Conservation (phyloP, 2,113 vertebrate genomes). For the Pterophyllum scalare region DNA sequence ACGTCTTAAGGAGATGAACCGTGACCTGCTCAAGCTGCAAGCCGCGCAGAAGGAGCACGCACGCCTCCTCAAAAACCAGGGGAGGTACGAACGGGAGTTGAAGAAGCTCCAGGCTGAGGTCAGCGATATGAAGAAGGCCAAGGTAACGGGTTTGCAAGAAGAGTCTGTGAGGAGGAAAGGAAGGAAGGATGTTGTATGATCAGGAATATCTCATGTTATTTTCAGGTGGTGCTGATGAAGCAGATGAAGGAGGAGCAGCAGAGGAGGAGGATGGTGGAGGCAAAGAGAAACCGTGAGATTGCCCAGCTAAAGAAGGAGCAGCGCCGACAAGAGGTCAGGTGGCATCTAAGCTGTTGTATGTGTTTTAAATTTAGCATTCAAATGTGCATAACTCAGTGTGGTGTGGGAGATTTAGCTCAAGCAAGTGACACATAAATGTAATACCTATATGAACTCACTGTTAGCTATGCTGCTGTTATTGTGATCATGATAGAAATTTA, state of each 20-base stretch:
- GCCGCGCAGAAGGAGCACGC: slow-evolving; percentile 94
- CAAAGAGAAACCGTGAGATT: slow-evolving; percentile 94
- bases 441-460: background rate
- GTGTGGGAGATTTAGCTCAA: background rate
- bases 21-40: slow-evolving; percentile 94
- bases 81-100: slow-evolving; percentile 92
- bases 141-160: slow-evolving; percentile 80
- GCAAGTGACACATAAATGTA: background rate
- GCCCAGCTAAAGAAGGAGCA: slow-evolving; percentile 97
- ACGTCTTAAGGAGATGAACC: slow-evolving; percentile 96
- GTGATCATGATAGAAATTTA: background rate
- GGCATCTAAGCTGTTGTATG: background rate
- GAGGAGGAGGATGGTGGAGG: slow-evolving; percentile 90
- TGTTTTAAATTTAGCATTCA: background rate
- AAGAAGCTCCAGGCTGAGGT: slow-evolving; percentile 94
- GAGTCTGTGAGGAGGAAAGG: background rate
- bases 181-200: background rate
- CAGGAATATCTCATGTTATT: background rate
- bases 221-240: slow-evolving; percentile 94
- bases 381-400: background rate
- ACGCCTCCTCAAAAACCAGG: slow-evolving; percentile 95
- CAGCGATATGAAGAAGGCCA: slow-evolving; percentile 97
- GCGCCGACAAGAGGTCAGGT: slow-evolving; percentile 87
- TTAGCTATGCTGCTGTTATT: background rate
- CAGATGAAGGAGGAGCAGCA: slow-evolving; percentile 99